These are phyloP conservation scores for Umimayanthus chanpuru DNA, from an alignment of 92 coral and sea anemone species.

Conservation along the genomic window DNA sequence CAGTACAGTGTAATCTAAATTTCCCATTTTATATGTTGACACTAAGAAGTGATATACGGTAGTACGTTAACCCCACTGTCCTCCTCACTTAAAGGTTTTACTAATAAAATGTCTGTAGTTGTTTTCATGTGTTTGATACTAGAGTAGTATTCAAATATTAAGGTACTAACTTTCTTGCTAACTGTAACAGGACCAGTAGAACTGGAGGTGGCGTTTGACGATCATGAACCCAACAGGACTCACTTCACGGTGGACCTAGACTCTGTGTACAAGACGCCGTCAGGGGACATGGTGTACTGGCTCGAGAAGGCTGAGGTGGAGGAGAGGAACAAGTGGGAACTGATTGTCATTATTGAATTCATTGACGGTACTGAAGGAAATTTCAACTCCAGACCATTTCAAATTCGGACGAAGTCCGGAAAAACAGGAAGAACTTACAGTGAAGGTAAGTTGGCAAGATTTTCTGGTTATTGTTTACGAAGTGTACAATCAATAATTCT, in stretches of 20 bases:
- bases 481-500: background rate
- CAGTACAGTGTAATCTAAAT: too few relatives aligned
- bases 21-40: too few relatives aligned
- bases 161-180: background rate
- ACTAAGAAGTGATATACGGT: too few relatives aligned
- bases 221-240: conserved; percentile 51
- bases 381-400: conserved; percentile 72
- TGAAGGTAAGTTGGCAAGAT: background rate
- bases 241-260: conserved; percentile 72
- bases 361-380: conserved; percentile 49
- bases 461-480: background rate
- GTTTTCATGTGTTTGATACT: background rate
- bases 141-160: too few relatives aligned
- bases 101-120: background rate
- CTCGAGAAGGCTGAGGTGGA: conserved; percentile 66
- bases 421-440: conserved; percentile 2
- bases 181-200: conserved; percentile 60
- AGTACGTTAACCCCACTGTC: too few relatives aligned
- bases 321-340: conserved; percentile 66
- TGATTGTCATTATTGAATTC: conserved; percentile 58
- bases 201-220: conserved; percentile 38
- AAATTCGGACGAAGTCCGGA: conserved; percentile 56
- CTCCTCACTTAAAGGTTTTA: too few relatives aligned
- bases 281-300: conserved; percentile 63
- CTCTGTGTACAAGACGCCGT: conserved; percentile 64